phyloP scores from a whole-genome alignment of 2,113 vertebrate genomes.

The Manacus vitellinus region DNA sequence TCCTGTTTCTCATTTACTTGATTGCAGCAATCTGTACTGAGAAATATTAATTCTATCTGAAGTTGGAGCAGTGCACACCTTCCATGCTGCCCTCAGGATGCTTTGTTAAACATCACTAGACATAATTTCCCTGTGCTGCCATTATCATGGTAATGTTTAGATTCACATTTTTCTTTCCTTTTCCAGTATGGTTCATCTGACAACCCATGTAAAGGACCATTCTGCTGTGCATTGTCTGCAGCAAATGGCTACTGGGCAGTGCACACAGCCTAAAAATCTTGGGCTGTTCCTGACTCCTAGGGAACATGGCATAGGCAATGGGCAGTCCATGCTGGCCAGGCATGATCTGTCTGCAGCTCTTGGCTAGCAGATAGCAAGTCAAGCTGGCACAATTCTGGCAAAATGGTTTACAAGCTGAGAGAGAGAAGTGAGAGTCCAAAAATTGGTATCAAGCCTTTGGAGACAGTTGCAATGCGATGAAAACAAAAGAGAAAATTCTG shows the following conservation, averaged over 20 bases:
- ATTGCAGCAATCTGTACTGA: background rate
- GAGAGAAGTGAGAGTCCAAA: background rate
- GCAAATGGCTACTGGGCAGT: background rate
- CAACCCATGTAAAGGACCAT: background rate
- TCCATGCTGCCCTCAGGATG: background rate
- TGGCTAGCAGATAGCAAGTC: background rate
- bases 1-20: background rate
- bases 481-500: background rate
- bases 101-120: background rate
- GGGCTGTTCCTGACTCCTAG: background rate
- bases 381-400: background rate
- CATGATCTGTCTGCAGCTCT: background rate
- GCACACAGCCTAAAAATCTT: background rate
- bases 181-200: background rate
- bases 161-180: background rate
- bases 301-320: background rate
- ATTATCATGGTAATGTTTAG: background rate
- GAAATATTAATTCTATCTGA: background rate
- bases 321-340: background rate
- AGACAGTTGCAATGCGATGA: background rate
- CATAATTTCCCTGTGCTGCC: background rate
- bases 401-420: background rate
- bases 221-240: background rate
- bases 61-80: background rate
- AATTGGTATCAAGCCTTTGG: background rate